Conservation (phyloP, 1,140 invertebrate genomes). For the Trachelipus rathkii region DNA sequence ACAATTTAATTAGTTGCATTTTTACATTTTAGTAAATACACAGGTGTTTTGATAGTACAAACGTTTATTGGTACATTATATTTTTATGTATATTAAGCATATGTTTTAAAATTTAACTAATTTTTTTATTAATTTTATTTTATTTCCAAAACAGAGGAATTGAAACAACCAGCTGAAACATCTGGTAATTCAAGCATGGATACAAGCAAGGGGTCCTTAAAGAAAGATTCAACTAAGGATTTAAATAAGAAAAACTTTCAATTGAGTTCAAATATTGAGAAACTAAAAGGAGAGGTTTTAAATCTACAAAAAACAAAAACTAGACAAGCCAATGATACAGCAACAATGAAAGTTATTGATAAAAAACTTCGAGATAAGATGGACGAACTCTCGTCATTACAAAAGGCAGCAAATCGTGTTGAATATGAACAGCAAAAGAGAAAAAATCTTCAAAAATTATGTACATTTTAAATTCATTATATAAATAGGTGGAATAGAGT, state of each 20-base stretch:
- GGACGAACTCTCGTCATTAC: not conserved
- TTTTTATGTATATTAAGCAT: too few relatives aligned
- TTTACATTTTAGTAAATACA: too few relatives aligned
- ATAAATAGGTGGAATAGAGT: not conserved
- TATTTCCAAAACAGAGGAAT: too few relatives aligned
- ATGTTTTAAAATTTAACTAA: too few relatives aligned
- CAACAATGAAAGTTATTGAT: not conserved
- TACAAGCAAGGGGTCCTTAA: not conserved
- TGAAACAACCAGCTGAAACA: not conserved
- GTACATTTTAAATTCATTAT: not conserved
- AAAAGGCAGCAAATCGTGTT: not conserved
- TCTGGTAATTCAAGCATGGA: not conserved
- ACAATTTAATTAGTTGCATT: too few relatives aligned
- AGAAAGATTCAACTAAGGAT: not conserved
- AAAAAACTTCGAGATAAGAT: not conserved
- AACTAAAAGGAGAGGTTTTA: not conserved
- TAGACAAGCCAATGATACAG: not conserved
- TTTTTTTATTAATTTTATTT: too few relatives aligned
- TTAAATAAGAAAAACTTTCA: not conserved
- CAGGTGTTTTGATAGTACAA: too few relatives aligned
- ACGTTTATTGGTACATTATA: too few relatives aligned
- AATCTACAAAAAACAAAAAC: not conserved
- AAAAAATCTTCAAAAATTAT: not conserved
- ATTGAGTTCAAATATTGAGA: not conserved
- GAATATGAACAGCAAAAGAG: not conserved